Evolutionary conservation across 1,140 invertebrate species (phyloP).

Genomic region (Papilio polytes): DNA sequence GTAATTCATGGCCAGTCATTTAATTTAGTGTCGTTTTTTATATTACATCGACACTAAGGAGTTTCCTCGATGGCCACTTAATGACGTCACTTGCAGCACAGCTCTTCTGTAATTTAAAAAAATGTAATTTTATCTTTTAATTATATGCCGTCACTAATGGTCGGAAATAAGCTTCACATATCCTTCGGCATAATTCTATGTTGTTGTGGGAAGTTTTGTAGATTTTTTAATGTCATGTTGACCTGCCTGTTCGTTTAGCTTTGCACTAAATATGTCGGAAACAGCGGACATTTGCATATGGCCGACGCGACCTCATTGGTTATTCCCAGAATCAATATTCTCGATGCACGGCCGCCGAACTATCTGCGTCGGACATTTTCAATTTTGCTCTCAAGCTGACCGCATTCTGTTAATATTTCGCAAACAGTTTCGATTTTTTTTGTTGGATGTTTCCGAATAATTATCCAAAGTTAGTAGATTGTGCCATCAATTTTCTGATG

Average conservation of each 20-base stretch:
- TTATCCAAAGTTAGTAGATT: background rate
- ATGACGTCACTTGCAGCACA: no score
- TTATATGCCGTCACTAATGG: no score
- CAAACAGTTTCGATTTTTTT: background rate
- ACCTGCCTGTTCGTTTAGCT: background rate
- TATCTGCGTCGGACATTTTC: slow-evolving; percentile 5
- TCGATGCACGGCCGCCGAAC: background rate
- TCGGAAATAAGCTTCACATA: background rate
- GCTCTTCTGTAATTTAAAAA: no score
- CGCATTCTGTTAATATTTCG: background rate
- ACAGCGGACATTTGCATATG: slow-evolving; percentile 9
- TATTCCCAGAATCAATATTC: slow-evolving; percentile 28
- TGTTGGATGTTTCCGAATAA: background rate
- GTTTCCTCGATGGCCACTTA: no score
- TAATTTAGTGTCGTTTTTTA: no score
- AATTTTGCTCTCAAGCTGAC: slow-evolving; percentile 6
- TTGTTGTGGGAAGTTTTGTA: background rate
- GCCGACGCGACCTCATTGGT: slow-evolving; percentile 5
- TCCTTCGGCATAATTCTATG: background rate
- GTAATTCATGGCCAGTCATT: no score
- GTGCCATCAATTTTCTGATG: no score
- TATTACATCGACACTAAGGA: no score
- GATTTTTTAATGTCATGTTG: background rate
- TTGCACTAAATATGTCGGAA: slow-evolving; percentile 2
- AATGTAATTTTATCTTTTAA: no score